phyloP scores from a whole-genome alignment of 2,113 vertebrate genomes.

The Tragelaphus strepsiceros region DNA sequence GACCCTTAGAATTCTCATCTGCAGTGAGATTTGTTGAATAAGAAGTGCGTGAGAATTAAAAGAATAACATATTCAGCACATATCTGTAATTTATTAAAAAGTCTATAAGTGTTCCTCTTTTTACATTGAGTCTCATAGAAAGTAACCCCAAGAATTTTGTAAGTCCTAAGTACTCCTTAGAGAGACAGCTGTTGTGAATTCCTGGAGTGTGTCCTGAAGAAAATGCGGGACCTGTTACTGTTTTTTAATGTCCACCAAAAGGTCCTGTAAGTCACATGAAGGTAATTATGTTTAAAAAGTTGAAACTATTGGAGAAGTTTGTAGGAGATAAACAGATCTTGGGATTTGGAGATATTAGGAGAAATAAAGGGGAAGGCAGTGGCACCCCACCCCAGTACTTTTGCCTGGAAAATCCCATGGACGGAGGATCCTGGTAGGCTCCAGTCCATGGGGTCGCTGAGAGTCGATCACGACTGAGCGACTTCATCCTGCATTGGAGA shows the following conservation, averaged over 20 bases:
- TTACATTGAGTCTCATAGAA: neutral
- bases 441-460: too few species aligned
- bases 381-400: too few species aligned
- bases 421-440: too few species aligned
- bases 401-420: too few species aligned
- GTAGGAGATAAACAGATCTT: neutral
- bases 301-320: neutral
- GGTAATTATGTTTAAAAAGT: conserved; percentile 14
- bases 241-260: conserved; percentile 30
- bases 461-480: too few species aligned
- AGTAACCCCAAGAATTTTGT: neutral
- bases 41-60: conserved; percentile 5
- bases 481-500: too few species aligned
- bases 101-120: neutral
- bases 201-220: neutral
- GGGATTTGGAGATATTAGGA: neutral
- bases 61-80: neutral
- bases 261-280: neutral
- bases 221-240: neutral
- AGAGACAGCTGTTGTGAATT: conserved; percentile 32
- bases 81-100: conserved; percentile 5
- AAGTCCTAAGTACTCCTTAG: neutral
- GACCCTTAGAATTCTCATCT: neutral
- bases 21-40: neutral
- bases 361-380: neutral